Percentiles rank a stretch among this genome's conserved stretches.
These are phyloP conservation scores for Metacarcinus magister DNA, from an alignment of 2,888 invertebrate genomes.

Conservation along the genomic window DNA sequence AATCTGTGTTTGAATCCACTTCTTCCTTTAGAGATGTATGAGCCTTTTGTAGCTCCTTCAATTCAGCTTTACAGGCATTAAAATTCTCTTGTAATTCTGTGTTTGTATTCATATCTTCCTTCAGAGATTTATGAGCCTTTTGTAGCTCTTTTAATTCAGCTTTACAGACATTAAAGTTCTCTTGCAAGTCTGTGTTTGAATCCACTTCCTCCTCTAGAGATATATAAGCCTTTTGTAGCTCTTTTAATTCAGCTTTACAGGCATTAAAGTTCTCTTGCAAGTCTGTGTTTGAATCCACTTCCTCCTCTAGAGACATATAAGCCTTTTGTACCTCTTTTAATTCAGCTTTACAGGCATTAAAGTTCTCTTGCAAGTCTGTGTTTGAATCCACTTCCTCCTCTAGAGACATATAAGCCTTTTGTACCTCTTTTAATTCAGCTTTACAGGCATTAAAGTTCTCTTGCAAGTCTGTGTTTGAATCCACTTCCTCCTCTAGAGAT, in stretches of 20 bases:
- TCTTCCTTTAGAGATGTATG: neutral
- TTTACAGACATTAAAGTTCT: neutral
- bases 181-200: neutral
- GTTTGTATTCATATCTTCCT: neutral
- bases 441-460: neutral
- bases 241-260: neutral
- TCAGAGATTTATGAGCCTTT: neutral
- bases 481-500: no score
- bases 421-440: no score
- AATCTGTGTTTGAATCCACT: neutral
- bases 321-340: neutral
- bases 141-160: neutral
- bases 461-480: neutral
- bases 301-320: neutral
- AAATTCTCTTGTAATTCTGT: neutral
- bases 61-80: neutral
- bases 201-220: neutral
- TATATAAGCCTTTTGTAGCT: neutral
- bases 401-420: no score
- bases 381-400: no score
- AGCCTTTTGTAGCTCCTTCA: neutral
- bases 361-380: no score
- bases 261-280: neutral
- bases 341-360: no score
- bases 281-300: neutral